Conservation (phyloP, 2,888 invertebrate species). For the Tyria jacobaeae region DNA sequence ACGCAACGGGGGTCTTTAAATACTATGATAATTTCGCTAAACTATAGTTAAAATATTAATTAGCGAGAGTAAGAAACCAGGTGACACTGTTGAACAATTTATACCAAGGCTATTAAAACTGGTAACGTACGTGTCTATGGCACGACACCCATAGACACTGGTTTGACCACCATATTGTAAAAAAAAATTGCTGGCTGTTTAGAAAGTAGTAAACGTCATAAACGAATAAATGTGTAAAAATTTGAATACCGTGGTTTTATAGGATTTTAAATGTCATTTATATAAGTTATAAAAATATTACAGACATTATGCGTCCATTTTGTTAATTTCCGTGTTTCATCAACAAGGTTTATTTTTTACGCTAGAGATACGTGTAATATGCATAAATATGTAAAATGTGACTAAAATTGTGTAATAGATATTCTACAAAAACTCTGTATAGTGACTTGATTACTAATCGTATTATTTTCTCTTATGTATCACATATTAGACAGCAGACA, state of each 20-base stretch:
- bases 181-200: constrained; percentile 11
- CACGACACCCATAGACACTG: constrained; percentile 18
- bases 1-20: constrained; percentile 32
- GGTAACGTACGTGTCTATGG: constrained; percentile 13
- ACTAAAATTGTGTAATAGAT: too few relatives aligned
- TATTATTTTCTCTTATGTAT: too few relatives aligned
- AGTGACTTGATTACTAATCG: too few relatives aligned
- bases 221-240: constrained; percentile 25
- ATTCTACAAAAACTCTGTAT: too few relatives aligned
- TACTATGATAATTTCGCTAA: constrained; percentile 34
- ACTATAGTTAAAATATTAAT: constrained; percentile 45
- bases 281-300: constrained; percentile 11
- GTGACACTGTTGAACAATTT: constrained; percentile 29
- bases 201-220: constrained; percentile 34
- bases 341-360: background rate
- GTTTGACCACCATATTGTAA: constrained; percentile 19
- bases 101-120: constrained; percentile 22
- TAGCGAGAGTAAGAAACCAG: constrained; percentile 44
- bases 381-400: background rate
- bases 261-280: constrained; percentile 14
- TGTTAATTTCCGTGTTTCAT: background rate
- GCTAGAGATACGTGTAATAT: background rate
- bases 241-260: constrained; percentile 18
- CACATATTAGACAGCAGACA: too few relatives aligned
- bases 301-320: constrained; percentile 6